Base-by-base conservation (phyloP, 2,888 invertebrate genomes). In the Crepidodera aurea region DNA sequence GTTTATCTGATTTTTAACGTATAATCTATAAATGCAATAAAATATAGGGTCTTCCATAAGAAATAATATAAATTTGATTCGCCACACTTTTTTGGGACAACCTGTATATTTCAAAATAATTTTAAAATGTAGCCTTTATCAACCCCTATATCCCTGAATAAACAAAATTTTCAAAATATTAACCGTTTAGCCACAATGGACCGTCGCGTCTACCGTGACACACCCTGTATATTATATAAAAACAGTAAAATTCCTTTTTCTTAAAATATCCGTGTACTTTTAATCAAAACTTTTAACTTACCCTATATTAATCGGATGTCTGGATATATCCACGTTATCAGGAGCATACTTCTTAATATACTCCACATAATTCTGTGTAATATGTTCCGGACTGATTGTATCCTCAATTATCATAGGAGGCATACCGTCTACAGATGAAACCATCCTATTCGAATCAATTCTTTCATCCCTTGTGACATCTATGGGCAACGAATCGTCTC, bases 381-480 rank as follows among this genome's bases (percentile, higher is more conserved):
- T 81, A 73, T 87, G 86, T 72, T 87, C 87, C 25, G 88, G 88
- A 76, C 87, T 88, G 57, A 88, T 84, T 50, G 83, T 80, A 70
- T 88, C 88, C 72, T 88, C 88, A 53, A 85, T 84, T 54, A 85
- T 85, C 51, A 84, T 84, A 22, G 85, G 84, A 29, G 85, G 85
- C 57, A 83, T 80, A 42, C 77, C 77, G 64, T 85, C 85, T 1
- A 78, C 79, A 66, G 83, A 84, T 48, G 80, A 81, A 15, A 82
- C 82, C 83, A 85, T 84, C 62, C 83, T 82, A 73, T 86, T 86
- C 0, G 90, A 90, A 77, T 92, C 92, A 7, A 91, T 89, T 68
- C 93, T 87, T 78, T 94, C 94, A 77, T 96, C 96, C 72, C 94
- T 88, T 1, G 95, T 95, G 15, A 95, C 95, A 81, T 96, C 96